phyloP scores from a whole-genome alignment of 2,797 vertebrate genomes.

The Parauchenoglanis ngamensis region DNA sequence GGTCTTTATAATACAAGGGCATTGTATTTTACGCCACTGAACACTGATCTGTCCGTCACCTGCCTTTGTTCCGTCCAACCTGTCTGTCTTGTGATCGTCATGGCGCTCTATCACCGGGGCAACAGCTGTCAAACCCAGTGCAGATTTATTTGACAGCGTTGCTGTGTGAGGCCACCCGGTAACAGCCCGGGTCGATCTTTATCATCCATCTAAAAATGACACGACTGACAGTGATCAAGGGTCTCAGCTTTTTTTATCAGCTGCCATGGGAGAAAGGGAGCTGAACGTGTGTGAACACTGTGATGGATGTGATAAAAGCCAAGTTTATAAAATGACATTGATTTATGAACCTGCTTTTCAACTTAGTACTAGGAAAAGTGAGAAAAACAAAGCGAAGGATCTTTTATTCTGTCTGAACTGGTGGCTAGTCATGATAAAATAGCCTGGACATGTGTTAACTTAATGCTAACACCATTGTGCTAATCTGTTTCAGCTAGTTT shows the following conservation, averaged over 20 bases:
- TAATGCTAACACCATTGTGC: background rate
- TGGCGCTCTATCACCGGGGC: slow-evolving; percentile 53
- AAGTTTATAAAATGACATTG: slow-evolving; percentile 6
- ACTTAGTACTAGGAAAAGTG: background rate
- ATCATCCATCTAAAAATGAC: slow-evolving; percentile 54
- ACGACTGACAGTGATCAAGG: slow-evolving; percentile 45
- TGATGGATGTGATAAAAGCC: slow-evolving; percentile 11
- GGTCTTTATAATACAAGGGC: background rate
- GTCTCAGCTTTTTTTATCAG: background rate
- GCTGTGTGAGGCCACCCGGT: slow-evolving; percentile 43
- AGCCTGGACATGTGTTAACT: background rate
- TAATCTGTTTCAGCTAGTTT: background rate
- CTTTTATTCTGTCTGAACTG: background rate
- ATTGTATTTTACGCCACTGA: background rate
- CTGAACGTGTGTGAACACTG: background rate
- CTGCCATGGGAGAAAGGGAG: background rate
- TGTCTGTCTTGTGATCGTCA: slow-evolving; percentile 35
- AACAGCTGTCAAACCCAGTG: slow-evolving; percentile 37
- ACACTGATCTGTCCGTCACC: background rate
- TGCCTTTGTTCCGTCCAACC: slow-evolving; percentile 13
- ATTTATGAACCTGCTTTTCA: slow-evolving; percentile 1
- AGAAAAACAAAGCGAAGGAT: background rate
- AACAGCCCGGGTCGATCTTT: slow-evolving; percentile 45
- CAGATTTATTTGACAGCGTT: slow-evolving; percentile 54
- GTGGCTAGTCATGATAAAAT: too few relatives aligned